Evolutionary conservation across 1,140 invertebrate genomes (phyloP).

Genomic region (Sycophila sp.): DNA sequence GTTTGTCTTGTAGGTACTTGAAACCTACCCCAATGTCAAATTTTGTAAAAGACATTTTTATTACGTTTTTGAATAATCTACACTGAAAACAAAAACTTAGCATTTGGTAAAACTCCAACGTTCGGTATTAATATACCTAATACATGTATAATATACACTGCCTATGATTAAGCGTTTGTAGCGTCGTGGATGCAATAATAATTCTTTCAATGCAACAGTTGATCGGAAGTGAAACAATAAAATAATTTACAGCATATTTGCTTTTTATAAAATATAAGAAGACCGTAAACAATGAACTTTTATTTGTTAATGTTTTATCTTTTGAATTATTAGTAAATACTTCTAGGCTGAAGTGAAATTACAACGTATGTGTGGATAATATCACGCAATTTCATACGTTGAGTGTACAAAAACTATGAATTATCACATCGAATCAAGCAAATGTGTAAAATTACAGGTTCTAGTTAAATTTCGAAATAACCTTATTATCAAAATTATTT

Average conservation of each 20-base stretch:
- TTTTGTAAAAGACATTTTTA: too few relatives aligned
- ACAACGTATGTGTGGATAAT: constrained; percentile 13
- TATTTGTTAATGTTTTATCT: constrained; percentile 25
- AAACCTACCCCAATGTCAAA: too few relatives aligned
- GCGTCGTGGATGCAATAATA: constrained; percentile 7
- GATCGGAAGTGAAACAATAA: too few relatives aligned
- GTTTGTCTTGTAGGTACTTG: too few relatives aligned
- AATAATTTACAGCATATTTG: neutral
- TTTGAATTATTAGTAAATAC: constrained; percentile 28
- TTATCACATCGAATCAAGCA: constrained; percentile 15
- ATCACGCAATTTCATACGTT: constrained; percentile 14
- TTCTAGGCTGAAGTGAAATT: constrained; percentile 20
- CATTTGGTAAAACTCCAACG: neutral
- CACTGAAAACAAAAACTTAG: too few relatives aligned
- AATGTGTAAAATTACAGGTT: constrained; percentile 27
- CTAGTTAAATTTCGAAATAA: neutral
- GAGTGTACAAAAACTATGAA: constrained; percentile 29
- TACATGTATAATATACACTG: constrained; percentile 3
- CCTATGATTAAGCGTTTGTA: constrained; percentile 5
- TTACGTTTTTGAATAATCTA: too few relatives aligned
- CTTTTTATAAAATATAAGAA: neutral
- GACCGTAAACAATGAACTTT: neutral
- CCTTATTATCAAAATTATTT: constrained; percentile 18
- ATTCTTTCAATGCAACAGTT: too few relatives aligned
- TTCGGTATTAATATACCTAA: constrained; percentile 11